Evolutionary conservation across 2,113 vertebrate genomes (phyloP).

Genomic region (Falco punctatus): DNA sequence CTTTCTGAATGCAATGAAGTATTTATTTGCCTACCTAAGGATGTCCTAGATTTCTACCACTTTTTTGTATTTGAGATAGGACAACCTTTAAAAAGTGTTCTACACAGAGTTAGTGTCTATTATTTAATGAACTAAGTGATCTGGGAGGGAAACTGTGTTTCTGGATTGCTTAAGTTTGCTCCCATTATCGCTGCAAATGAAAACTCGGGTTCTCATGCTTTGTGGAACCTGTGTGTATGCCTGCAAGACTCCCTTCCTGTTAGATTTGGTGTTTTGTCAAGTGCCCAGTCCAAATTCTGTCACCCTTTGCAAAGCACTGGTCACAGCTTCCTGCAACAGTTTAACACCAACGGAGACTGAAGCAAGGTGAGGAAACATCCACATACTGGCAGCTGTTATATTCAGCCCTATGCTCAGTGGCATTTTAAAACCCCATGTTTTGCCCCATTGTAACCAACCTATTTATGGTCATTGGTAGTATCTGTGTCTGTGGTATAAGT

Average conservation of each 20-base stretch:
- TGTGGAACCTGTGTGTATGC: not conserved
- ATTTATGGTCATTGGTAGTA: not conserved
- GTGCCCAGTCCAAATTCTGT: not conserved
- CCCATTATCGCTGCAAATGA: not conserved
- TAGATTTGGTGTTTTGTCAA: not conserved
- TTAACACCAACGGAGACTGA: not conserved
- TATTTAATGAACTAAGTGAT: not conserved
- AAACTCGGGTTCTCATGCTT: not conserved
- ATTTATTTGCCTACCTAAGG: not conserved
- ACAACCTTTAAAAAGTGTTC: not conserved
- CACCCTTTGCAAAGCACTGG: not conserved
- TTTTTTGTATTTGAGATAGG: not conserved
- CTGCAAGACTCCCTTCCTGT: not conserved
- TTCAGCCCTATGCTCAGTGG: not conserved
- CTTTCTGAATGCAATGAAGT: not conserved
- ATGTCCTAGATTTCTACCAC: not conserved
- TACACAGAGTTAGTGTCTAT: not conserved
- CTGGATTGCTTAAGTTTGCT: not conserved
- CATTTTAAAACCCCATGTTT: not conserved
- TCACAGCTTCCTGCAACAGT: not conserved
- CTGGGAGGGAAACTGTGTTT: not conserved
- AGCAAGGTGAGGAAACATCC: not conserved
- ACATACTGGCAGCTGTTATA: not conserved
- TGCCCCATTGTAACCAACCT: not conserved
- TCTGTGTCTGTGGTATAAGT: not conserved